Percentiles rank a stretch among this genome's conserved stretches.
phyloP scores from a whole-genome alignment of 2,113 vertebrate species.

The Semnopithecus entellus region DNA sequence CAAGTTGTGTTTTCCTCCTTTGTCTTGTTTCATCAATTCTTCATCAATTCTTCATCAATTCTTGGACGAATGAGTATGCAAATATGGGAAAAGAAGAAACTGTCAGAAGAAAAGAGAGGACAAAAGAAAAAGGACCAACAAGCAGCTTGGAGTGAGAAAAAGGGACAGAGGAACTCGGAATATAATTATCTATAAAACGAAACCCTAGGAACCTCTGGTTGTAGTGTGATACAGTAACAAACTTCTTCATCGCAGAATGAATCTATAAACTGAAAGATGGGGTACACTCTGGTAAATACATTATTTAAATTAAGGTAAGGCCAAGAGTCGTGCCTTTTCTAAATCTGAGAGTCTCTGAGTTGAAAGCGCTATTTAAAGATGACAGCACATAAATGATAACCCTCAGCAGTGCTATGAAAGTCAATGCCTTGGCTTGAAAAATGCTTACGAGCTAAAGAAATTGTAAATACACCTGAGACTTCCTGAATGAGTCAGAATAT shows the following conservation, averaged over 20 bases:
- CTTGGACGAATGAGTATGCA: neutral
- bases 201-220: neutral
- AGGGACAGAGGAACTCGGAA: neutral
- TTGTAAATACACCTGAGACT: neutral
- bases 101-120: neutral
- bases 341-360: neutral
- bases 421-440: neutral
- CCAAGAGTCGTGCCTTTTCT: neutral
- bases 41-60: neutral
- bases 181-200: neutral
- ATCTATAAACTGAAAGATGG: neutral
- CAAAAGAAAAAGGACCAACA: neutral
- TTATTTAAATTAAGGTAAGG: neutral
- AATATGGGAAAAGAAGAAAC: neutral
- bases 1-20: neutral
- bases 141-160: neutral
- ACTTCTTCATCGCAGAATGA: neutral
- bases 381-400: neutral
- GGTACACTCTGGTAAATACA: neutral
- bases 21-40: neutral
- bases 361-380: neutral
- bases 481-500: neutral
- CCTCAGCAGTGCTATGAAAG: neutral
- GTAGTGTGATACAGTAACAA: neutral
- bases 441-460: neutral